Conservation (phyloP, 2,888 invertebrate species). For the Stenodera caucasica region DNA sequence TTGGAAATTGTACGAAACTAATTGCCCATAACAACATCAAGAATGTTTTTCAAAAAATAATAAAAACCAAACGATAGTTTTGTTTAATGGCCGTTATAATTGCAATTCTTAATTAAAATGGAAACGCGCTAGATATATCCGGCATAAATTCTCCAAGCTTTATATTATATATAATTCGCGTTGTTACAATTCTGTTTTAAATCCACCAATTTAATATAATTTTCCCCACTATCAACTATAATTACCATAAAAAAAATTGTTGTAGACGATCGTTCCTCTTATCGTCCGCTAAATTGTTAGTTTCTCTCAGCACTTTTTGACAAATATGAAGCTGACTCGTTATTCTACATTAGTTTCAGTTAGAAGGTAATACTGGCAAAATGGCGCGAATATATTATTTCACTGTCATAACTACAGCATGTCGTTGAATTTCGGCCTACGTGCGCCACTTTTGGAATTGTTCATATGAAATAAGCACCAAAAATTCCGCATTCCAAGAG, state of each 20-base stretch:
- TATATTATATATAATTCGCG: too few species aligned
- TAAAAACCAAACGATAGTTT: constrained; percentile 32
- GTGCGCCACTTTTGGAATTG: constrained; percentile 25
- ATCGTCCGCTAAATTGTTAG: background rate
- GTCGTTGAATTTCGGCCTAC: constrained; percentile 39
- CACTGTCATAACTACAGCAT: constrained; percentile 39
- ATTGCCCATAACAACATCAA: constrained; percentile 33
- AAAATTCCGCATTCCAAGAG: too few species aligned
- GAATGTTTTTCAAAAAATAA: constrained; percentile 31
- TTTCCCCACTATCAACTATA: too few species aligned
- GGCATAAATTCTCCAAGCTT: constrained; percentile 22
- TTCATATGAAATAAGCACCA: too few species aligned
- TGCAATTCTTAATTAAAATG: constrained; percentile 34
- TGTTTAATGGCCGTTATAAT: constrained; percentile 35
- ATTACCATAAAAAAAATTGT: too few species aligned
- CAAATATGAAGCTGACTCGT: constrained; percentile 25
- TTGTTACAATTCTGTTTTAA: too few species aligned
- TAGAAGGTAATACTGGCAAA: constrained; percentile 35
- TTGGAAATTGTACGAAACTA: constrained; percentile 30
- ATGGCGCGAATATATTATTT: constrained; percentile 39
- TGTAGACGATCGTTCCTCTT: too few species aligned
- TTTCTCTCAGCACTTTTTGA: background rate
- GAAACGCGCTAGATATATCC: constrained; percentile 33
- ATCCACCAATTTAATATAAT: too few species aligned
- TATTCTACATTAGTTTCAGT: constrained; percentile 43